Evolutionary conservation across 2,888 invertebrate genomes (phyloP).

Genomic region (Sepioteuthis lessoniana): DNA sequence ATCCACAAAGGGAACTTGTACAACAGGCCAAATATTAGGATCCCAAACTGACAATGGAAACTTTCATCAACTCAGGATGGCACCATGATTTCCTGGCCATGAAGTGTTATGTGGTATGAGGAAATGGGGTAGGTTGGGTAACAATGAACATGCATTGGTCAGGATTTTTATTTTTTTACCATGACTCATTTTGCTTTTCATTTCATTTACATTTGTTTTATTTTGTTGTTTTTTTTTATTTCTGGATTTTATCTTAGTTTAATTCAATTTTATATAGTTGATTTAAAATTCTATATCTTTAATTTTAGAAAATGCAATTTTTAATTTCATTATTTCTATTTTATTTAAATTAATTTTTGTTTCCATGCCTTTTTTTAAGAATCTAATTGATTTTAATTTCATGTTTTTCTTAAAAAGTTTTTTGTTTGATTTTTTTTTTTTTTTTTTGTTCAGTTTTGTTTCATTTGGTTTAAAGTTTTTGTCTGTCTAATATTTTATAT

Average conservation of each 20-base stretch:
- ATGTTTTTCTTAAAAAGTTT: too few species aligned
- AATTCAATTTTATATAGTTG: background rate
- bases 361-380: too few species aligned
- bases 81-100: background rate
- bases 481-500: too few species aligned
- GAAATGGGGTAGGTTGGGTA: background rate
- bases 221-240: background rate
- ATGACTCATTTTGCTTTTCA: background rate
- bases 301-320: too few species aligned
- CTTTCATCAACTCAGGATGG: background rate
- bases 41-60: background rate
- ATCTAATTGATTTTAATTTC: too few species aligned
- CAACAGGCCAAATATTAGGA: conserved; percentile 3
- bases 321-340: too few species aligned
- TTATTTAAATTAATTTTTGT: too few species aligned
- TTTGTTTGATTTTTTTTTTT: too few species aligned
- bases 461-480: too few species aligned
- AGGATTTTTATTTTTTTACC: background rate
- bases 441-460: too few species aligned
- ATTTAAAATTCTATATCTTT: too few species aligned
- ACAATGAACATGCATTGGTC: background rate
- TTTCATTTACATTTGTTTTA: background rate
- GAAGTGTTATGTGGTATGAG: background rate
- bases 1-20: background rate
- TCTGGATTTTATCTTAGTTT: too few species aligned